Evolutionary conservation across 1,140 invertebrate genomes (phyloP).

Genomic region (Drosophila triauraria): DNA sequence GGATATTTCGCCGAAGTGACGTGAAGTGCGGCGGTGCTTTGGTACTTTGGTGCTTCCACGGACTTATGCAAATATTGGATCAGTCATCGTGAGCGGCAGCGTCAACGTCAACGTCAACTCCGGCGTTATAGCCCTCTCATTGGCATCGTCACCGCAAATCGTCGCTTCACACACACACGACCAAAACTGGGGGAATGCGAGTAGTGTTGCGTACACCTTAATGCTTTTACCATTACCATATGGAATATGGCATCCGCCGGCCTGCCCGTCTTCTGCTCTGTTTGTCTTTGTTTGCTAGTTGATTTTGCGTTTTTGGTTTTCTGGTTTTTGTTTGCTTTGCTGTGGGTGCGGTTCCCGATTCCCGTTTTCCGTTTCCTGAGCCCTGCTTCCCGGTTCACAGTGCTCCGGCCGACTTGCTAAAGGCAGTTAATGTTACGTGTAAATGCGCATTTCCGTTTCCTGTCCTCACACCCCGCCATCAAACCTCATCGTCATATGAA

Average conservation of each 20-base stretch:
- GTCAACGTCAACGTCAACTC: slow-evolving; percentile 27
- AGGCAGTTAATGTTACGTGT: slow-evolving; percentile 81
- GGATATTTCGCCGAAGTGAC: slow-evolving; percentile 53
- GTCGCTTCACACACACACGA: slow-evolving; percentile 63
- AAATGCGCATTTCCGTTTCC: slow-evolving; percentile 82
- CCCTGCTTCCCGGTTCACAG: slow-evolving; percentile 2
- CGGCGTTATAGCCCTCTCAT: slow-evolving; percentile 49
- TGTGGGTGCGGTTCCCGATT: slow-evolving; percentile 30
- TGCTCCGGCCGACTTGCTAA: slow-evolving; percentile 40
- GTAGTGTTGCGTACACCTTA: slow-evolving; percentile 62
- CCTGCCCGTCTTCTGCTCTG: slow-evolving; percentile 11
- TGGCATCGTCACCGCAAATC: slow-evolving; percentile 69
- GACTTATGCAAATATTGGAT: slow-evolving; percentile 81
- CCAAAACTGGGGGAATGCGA: slow-evolving; percentile 18
- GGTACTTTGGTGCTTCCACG: slow-evolving; percentile 60
- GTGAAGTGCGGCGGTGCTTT: slow-evolving; percentile 55
- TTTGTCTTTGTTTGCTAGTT: slow-evolving; percentile 68
- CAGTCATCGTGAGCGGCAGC: slow-evolving; percentile 49
- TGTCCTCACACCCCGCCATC: slow-evolving; percentile 33
- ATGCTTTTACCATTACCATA: slow-evolving; percentile 81
- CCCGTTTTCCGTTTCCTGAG: slow-evolving; percentile 1
- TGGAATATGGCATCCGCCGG: slow-evolving; percentile 39
- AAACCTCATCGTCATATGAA: slow-evolving; percentile 3
- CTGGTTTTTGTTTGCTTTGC: slow-evolving; percentile 68
- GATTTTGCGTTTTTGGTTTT: slow-evolving; percentile 76